phyloP scores from a whole-genome alignment of 2,113 vertebrate species.

The Parus major region DNA sequence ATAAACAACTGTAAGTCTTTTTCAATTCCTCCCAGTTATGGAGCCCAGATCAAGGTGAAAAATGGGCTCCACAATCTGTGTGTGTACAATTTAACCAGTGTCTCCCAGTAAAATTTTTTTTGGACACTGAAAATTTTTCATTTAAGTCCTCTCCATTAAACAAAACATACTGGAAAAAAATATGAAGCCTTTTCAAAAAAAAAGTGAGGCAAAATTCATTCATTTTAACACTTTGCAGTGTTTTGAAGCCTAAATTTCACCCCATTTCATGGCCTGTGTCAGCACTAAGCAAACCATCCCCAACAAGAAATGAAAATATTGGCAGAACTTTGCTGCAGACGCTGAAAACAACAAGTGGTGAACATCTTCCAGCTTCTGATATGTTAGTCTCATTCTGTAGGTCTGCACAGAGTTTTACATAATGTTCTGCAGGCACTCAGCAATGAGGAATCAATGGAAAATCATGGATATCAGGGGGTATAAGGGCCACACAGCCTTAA shows the following conservation, averaged over 20 bases:
- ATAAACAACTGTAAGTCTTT: not conserved
- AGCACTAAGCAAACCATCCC: not conserved
- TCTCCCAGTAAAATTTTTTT: not conserved
- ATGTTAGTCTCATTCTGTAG: not conserved
- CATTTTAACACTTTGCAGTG: not conserved
- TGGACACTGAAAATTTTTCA: not conserved
- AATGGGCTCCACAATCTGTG: not conserved
- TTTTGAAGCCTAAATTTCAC: not conserved
- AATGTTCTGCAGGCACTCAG: not conserved
- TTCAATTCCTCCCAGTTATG: not conserved
- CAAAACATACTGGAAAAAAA: not conserved
- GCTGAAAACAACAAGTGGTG: not conserved
- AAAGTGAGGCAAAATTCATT: not conserved
- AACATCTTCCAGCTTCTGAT: not conserved
- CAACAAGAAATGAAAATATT: not conserved
- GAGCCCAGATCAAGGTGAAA: not conserved
- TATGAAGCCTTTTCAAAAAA: not conserved
- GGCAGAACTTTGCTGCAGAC: not conserved
- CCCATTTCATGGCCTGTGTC: fast-evolving
- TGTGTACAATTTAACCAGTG: not conserved
- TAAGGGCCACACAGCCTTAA: not conserved
- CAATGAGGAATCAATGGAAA: not conserved
- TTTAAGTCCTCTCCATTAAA: not conserved
- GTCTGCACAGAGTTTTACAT: not conserved
- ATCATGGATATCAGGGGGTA: not conserved